A percentile compares a stretch with the other conserved stretches of the same genome.
phyloP scores from a whole-genome alignment of 2,113 vertebrate species.

The Bos indicus region DNA sequence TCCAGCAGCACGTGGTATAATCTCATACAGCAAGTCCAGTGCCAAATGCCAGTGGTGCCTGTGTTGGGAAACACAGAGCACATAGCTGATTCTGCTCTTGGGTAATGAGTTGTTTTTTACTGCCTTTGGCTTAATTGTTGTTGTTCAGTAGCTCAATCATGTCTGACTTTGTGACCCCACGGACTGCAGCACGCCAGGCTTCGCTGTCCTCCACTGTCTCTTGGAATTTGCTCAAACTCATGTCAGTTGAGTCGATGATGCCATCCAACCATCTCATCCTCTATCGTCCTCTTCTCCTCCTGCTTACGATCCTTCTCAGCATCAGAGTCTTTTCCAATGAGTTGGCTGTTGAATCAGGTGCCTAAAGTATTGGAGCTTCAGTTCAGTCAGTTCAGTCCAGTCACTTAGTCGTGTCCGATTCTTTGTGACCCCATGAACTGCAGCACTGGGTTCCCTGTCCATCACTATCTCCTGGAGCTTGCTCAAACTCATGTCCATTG shows the following conservation, averaged over 20 bases:
- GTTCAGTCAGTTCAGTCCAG: background rate
- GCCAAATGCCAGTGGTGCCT: background rate
- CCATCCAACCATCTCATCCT: background rate
- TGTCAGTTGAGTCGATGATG: background rate
- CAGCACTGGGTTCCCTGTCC: background rate
- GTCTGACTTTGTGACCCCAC: background rate
- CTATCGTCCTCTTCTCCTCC: background rate
- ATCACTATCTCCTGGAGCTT: background rate
- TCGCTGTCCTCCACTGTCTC: background rate
- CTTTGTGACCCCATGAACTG: background rate
- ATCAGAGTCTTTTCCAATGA: background rate
- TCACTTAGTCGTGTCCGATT: background rate
- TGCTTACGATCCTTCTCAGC: background rate
- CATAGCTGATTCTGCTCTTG: background rate
- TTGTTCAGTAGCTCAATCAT: accelerated
- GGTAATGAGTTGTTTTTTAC: background rate
- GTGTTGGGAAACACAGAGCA: background rate
- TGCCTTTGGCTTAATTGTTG: background rate
- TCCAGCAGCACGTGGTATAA: background rate
- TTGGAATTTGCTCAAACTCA: background rate
- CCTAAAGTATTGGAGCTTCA: background rate
- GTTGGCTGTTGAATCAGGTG: background rate
- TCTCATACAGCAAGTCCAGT: background rate
- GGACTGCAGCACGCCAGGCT: background rate
- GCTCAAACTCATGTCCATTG: background rate